Evolutionary conservation across 2,113 vertebrate species (phyloP).

Genomic region (Climacteris rufus): DNA sequence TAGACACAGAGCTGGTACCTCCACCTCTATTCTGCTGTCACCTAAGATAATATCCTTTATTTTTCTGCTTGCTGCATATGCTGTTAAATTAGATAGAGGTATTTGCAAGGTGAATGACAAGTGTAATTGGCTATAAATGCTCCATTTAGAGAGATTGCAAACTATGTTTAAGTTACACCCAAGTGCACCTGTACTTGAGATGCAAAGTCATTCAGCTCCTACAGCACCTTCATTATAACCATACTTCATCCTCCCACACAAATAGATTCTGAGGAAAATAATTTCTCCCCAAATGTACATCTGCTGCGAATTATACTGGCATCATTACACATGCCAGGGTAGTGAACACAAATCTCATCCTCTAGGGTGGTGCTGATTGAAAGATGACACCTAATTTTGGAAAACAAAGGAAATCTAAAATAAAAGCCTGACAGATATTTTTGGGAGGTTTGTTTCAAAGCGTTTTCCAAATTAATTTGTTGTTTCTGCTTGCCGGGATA

Average conservation of each 20-base stretch:
- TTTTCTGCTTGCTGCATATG: conserved; percentile 37
- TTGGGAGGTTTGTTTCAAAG: neutral
- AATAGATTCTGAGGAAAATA: conserved; percentile 53
- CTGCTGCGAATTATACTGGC: conserved; percentile 41
- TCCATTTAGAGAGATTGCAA: conserved; percentile 62
- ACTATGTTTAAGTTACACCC: conserved; percentile 66
- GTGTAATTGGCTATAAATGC: conserved; percentile 64
- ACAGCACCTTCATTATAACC: conserved; percentile 53
- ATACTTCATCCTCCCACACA: conserved; percentile 62
- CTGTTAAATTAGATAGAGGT: conserved; percentile 41
- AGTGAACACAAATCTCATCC: conserved; percentile 17
- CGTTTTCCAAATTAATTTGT: neutral
- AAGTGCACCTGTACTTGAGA: conserved; percentile 63
- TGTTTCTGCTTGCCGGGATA: neutral
- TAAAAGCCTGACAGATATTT: neutral
- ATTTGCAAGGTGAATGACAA: conserved; percentile 64
- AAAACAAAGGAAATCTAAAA: conserved; percentile 22
- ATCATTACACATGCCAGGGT: conserved; percentile 35
- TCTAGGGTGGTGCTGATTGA: conserved; percentile 3
- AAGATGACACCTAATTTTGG: conserved; percentile 18
- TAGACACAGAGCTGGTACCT: neutral
- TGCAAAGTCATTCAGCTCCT: conserved; percentile 56
- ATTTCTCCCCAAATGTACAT: conserved; percentile 62
- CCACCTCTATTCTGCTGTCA: conserved; percentile 21
- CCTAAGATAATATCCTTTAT: conserved; percentile 34